Conservation (phyloP, 2,797 vertebrate genomes). For the Parauchenoglanis punctatus region DNA sequence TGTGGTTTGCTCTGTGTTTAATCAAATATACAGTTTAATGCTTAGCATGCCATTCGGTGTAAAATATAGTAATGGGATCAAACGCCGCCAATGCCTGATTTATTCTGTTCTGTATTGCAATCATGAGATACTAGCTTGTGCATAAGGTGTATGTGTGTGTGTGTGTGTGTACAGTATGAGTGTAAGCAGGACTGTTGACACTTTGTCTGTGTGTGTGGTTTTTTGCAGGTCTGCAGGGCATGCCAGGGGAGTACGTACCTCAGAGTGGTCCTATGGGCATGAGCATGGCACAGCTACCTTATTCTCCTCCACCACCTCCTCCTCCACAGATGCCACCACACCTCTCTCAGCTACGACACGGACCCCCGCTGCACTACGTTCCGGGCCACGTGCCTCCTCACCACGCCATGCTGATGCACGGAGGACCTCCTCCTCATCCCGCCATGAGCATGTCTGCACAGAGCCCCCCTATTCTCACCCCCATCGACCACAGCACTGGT, state of each 20-base stretch:
- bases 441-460: slow-evolving; percentile 93
- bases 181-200: slow-evolving; percentile 3
- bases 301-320: slow-evolving; percentile 78
- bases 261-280: slow-evolving; percentile 98
- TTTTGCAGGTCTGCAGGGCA: slow-evolving; percentile 91
- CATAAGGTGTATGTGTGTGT: background rate
- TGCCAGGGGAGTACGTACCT: slow-evolving; percentile 95
- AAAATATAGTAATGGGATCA: background rate
- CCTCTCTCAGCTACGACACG: slow-evolving; percentile 87
- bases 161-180: background rate
- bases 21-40: slow-evolving; percentile 4
- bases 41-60: background rate
- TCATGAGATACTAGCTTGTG: background rate
- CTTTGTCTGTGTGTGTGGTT: slow-evolving; percentile 40
- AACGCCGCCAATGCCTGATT: background rate
- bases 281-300: slow-evolving; percentile 93
- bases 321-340: slow-evolving; percentile 87
- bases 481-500: slow-evolving; percentile 87
- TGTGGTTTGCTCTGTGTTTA: slow-evolving; percentile 9
- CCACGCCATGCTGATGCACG: slow-evolving; percentile 94
- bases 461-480: slow-evolving; percentile 88
- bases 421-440: slow-evolving; percentile 89
- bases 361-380: slow-evolving; percentile 88
- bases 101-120: background rate
- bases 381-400: slow-evolving; percentile 86